Evolutionary conservation across 2,888 invertebrate species (phyloP), one percentile per base, ranked within the genome.

Genomic region (Dichetophora obliterata): DNA sequence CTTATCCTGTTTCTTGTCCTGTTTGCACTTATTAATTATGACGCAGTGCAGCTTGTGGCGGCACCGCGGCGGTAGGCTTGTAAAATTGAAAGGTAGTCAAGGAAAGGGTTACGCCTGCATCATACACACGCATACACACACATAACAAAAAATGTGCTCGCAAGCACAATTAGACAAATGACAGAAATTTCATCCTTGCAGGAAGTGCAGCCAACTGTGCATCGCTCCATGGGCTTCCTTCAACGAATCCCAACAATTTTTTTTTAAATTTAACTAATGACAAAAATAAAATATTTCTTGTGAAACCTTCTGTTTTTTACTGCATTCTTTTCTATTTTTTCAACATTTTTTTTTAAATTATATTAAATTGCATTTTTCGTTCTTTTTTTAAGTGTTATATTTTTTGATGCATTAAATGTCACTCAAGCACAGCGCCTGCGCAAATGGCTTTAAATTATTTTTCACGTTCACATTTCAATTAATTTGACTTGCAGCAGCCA

Each of bases 181-280:
- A 66, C 74, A 52, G 37, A 50, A 72, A 31, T 34, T 34, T 65
- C 74, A 54, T 74, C 34, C 61, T 72, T 52, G 65, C 71, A 79
- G 81, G 80, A 81, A 81, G 77, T 80, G 79, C 78, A 78, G 43
- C 75, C 78, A 61, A 72, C 61, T 72, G 72, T 66, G 74, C 27
- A 34, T 27, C 24, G 37, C 27, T 19, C 34, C 61, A 19, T 54
- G 54, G n/a, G 54, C 54, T 54, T 22, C 9, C 22, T 54, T n/a
- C 19, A 6, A 9, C 11, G 19, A 24, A 24, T 59, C 57, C 19
- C 19, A 24, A 57, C 19, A 27, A 27, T n/a, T n/a, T n/a, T n/a
- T n/a, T n/a, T n/a, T n/a, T n/a, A 59, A 6, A 31, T 3, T 24
- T 8, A 9, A 34, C 14, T 68, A 16, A 11, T 50, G 48, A 34